Conservation (phyloP, 2,797 vertebrate species). For the Thripadectes ignobilis region DNA sequence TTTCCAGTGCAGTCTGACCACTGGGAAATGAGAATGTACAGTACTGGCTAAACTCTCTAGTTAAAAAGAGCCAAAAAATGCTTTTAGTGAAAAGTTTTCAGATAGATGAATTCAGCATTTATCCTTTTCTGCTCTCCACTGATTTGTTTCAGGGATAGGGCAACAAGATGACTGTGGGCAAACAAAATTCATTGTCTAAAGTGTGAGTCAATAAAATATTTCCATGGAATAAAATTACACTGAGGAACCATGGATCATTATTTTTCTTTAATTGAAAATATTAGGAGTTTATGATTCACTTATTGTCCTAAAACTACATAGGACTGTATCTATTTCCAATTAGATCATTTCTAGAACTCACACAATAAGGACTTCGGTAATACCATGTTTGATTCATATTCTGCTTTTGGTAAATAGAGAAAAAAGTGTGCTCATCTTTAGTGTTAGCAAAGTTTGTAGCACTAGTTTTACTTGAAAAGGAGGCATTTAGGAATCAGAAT, state of each 20-base stretch:
- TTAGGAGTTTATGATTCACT: not conserved
- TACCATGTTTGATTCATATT: not conserved
- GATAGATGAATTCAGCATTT: not conserved
- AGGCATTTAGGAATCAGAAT: not conserved
- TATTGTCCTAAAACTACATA: not conserved
- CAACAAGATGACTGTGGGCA: not conserved
- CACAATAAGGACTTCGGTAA: not conserved
- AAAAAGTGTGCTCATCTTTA: not conserved
- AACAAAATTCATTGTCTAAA: not conserved
- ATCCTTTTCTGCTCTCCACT: not conserved
- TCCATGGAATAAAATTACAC: not conserved
- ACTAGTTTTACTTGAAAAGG: not conserved
- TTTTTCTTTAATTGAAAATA: not conserved
- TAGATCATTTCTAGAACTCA: not conserved
- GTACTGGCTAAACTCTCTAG: not conserved
- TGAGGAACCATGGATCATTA: not conserved
- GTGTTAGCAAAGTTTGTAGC: not conserved
- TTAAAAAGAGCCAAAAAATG: not conserved
- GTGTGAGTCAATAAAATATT: not conserved
- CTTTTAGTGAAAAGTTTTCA: not conserved
- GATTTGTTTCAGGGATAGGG: not conserved
- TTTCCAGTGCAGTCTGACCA: not conserved
- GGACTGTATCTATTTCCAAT: not conserved
- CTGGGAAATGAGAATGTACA: not conserved
- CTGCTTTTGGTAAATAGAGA: not conserved